Percentiles rank a stretch among this genome's conserved stretches.
phyloP scores from a whole-genome alignment of 2,797 vertebrate species.

The Bucorvus abyssinicus region DNA sequence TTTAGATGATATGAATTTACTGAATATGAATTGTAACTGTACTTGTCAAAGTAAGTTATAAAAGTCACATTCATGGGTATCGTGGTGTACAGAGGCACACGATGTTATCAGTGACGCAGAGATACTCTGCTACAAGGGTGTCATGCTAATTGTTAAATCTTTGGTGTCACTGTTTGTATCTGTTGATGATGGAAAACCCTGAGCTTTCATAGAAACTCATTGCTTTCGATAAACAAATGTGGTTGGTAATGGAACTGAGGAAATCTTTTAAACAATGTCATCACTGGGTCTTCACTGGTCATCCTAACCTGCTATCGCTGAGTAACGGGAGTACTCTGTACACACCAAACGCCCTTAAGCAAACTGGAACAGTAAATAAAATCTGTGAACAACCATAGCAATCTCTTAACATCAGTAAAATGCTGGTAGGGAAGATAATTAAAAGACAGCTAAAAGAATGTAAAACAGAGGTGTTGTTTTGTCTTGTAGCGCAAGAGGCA shows the following conservation, averaged over 20 bases:
- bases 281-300: background rate
- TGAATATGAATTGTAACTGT: background rate
- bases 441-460: background rate
- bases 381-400: background rate
- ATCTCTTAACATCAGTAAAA: background rate
- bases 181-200: background rate
- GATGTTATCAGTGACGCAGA: background rate
- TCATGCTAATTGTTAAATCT: background rate
- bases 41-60: background rate
- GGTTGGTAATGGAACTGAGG: background rate
- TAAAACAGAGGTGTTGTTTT: constrained; percentile 68
- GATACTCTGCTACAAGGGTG: background rate
- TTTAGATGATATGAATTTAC: background rate
- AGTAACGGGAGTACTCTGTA: background rate
- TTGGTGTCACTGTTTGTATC: background rate
- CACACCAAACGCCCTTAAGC: background rate
- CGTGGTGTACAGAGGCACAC: rapidly evolving
- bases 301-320: background rate
- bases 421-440: background rate
- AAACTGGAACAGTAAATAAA: background rate
- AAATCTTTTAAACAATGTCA: background rate
- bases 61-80: background rate
- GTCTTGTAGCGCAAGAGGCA: constrained; percentile 83
- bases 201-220: background rate
- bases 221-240: rapidly evolving